These are phyloP conservation scores for Tychaedon coryphoeus DNA, from an alignment of 2,113 vertebrate species.

Conservation along the genomic window DNA sequence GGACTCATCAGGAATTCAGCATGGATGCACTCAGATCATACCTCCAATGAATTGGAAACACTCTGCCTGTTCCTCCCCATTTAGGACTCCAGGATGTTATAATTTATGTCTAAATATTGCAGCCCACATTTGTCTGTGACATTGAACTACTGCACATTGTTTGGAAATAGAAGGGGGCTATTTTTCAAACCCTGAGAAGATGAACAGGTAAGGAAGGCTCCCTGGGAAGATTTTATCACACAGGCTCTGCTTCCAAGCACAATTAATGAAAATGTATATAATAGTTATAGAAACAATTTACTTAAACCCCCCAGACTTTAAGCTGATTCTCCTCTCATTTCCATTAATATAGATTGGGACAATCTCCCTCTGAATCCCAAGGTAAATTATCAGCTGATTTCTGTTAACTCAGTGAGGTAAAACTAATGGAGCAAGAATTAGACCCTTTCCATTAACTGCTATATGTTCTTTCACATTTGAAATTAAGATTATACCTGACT, in stretches of 20 bases:
- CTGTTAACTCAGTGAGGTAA: conserved; percentile 17
- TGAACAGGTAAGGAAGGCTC: conserved; percentile 14
- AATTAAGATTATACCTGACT: not conserved
- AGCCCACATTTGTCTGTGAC: conserved; percentile 38
- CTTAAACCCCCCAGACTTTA: not conserved
- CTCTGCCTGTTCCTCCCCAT: not conserved
- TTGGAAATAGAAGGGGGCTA: conserved; percentile 34
- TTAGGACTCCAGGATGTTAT: not conserved
- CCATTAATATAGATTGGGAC: not conserved
- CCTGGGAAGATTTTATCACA: conserved; percentile 24
- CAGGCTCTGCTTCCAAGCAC: not conserved
- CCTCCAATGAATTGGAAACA: conserved; percentile 1
- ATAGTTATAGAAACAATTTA: not conserved
- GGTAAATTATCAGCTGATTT: conserved; percentile 26
- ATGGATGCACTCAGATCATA: not conserved
- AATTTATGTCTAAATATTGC: conserved; percentile 28
- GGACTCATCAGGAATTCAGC: not conserved
- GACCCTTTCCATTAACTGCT: conserved; percentile 21
- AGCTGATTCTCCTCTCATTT: not conserved
- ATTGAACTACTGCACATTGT: conserved; percentile 50
- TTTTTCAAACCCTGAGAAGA: conserved; percentile 43
- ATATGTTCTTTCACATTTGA: conserved; percentile 25
- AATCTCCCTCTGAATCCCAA: not conserved
- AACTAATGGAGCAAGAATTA: conserved; percentile 38
- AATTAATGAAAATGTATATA: conserved; percentile 41